A percentile compares a stretch with the other conserved stretches of the same genome.
phyloP scores from a whole-genome alignment of 2,113 vertebrate species.

The Clarias gariepinus region DNA sequence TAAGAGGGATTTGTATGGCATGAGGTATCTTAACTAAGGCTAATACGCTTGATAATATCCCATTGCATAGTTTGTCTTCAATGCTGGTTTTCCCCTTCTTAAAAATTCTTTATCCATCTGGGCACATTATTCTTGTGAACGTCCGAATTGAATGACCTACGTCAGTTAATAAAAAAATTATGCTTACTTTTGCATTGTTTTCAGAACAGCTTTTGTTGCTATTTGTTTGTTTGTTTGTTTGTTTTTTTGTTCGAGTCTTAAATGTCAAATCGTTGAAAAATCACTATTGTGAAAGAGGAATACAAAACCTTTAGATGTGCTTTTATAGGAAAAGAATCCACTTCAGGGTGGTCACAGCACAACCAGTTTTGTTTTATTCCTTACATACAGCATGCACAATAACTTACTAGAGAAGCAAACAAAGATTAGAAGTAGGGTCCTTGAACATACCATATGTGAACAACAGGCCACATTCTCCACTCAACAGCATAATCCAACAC shows the following conservation, averaged over 20 bases:
- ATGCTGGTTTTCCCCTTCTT: no score
- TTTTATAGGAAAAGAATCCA: neutral
- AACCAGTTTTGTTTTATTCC: neutral
- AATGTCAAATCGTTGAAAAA: neutral
- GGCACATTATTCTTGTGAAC: no score
- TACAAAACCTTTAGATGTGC: neutral
- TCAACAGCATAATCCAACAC: conserved; percentile 29
- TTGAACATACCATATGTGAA: neutral
- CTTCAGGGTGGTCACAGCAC: neutral
- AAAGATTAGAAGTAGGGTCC: neutral
- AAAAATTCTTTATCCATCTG: no score
- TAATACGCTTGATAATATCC: neutral
- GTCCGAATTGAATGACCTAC: no score
- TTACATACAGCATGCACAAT: neutral
- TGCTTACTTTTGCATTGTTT: no score
- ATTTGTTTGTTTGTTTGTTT: no score
- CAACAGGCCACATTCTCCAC: neutral
- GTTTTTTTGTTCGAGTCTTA: neutral
- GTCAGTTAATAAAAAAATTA: no score
- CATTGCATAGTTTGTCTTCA: no score
- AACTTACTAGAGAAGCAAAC: neutral
- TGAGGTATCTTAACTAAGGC: neutral
- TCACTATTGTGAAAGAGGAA: neutral
- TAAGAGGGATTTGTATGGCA: neutral
- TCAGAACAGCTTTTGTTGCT: no score